Percentiles rank a stretch among this genome's conserved stretches.
These are phyloP conservation scores for Labeo catla DNA, from an alignment of 2,113 vertebrate species.

Conservation along the genomic window DNA sequence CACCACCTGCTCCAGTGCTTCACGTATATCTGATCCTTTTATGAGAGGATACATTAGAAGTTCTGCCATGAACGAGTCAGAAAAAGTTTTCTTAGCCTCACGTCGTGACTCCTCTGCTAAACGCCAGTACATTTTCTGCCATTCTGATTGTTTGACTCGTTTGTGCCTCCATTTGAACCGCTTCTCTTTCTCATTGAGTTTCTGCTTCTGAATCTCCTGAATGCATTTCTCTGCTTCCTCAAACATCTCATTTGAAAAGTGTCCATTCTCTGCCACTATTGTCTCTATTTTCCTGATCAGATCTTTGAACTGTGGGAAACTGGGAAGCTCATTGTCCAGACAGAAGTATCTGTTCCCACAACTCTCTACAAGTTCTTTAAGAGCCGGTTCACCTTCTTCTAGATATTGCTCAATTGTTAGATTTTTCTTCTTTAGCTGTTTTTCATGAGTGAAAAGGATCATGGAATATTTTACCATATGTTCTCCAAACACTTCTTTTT, in stretches of 20 bases:
- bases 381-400: background rate
- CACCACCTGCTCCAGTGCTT: no score
- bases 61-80: no score
- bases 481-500: background rate
- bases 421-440: background rate
- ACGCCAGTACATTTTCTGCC: no score
- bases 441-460: background rate
- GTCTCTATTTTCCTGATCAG: conserved; percentile 1
- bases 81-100: no score
- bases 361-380: background rate
- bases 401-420: conserved; percentile 21
- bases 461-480: background rate
- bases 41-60: no score
- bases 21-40: no score
- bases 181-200: background rate
- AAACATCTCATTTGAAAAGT: background rate
- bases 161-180: no score
- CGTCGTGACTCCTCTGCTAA: no score
- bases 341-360: conserved; percentile 17
- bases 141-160: no score
- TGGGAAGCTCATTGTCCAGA: background rate
- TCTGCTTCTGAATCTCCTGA: background rate
- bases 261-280: background rate
- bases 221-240: background rate
- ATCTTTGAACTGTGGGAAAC: conserved; percentile 26